Evolutionary conservation across 1,140 invertebrate genomes (phyloP).

Genomic region (Tetramorium parvispinum): DNA sequence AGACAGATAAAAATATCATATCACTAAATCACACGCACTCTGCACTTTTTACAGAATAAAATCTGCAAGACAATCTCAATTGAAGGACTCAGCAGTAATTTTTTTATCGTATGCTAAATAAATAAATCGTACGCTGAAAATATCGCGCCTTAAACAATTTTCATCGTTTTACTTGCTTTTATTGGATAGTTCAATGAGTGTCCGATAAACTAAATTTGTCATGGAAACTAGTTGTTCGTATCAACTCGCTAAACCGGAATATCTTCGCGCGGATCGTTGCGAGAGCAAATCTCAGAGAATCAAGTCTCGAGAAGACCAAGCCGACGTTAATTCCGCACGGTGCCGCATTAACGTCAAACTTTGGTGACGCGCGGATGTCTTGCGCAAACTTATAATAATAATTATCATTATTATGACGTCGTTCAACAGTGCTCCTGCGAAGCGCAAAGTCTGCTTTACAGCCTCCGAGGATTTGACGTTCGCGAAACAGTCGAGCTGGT

Average conservation of each 20-base stretch:
- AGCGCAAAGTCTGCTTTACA: conserved; percentile 29
- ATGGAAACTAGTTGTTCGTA: neutral
- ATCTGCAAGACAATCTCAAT: neutral
- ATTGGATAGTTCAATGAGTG: neutral
- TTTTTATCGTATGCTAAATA: neutral
- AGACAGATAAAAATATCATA: conserved; percentile 13
- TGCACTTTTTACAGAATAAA: neutral
- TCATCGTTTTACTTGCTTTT: neutral
- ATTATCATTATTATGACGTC: conserved; percentile 71
- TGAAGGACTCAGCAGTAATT: too few relatives aligned
- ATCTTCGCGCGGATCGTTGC: conserved; percentile 25
- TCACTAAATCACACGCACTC: neutral
- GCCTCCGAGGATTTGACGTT: conserved; percentile 42
- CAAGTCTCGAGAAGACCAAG: conserved; percentile 26
- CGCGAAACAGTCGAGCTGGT: conserved; percentile 62
- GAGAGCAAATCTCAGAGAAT: conserved; percentile 48
- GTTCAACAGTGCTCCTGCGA: conserved; percentile 33
- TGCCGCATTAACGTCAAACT: conserved; percentile 52
- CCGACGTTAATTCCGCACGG: conserved; percentile 50
- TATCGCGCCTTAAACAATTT: neutral
- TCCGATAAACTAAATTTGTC: neutral
- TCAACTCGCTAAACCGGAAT: conserved; percentile 34
- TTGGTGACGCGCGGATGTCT: conserved; percentile 50
- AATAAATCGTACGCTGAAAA: neutral
- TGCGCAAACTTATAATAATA: conserved; percentile 66